Percentiles rank a stretch among this genome's conserved stretches.
phyloP scores from a whole-genome alignment of 2,888 invertebrate genomes.

The Ernsta delagoae region DNA sequence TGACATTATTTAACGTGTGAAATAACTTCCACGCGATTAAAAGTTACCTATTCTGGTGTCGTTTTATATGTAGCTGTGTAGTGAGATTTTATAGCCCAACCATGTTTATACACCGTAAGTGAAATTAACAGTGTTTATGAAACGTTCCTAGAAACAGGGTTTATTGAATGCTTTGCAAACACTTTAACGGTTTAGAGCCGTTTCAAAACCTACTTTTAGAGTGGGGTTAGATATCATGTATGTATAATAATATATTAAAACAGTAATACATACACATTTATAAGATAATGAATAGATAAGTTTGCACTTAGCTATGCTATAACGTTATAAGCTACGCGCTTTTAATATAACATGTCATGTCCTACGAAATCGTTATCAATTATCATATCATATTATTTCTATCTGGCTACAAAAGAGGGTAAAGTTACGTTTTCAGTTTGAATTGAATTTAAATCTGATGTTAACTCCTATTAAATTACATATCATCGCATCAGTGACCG shows the following conservation, averaged over 20 bases:
- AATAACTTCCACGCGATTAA: neutral
- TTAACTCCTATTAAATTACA: no score
- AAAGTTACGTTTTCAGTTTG: no score
- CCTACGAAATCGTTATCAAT: no score
- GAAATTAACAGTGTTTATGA: conserved; percentile 22
- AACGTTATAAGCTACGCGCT: no score
- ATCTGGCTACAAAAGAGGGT: no score
- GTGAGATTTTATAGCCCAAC: conserved; percentile 24
- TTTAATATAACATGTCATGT: no score
- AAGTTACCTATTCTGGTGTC: conserved; percentile 10
- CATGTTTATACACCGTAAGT: conserved; percentile 25
- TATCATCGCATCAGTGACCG: no score
- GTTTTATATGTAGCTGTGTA: conserved; percentile 8
- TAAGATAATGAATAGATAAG: no score
- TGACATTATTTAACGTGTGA: conserved; percentile 10
- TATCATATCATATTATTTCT: no score
- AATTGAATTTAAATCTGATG: no score
- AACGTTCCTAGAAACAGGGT: conserved; percentile 20
- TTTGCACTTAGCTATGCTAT: no score
- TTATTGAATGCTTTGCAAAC: conserved; percentile 12
- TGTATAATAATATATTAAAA: no score
- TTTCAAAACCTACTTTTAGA: neutral
- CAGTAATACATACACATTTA: neutral
- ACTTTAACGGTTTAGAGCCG: conserved; percentile 14
- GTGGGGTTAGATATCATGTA: neutral